Evolutionary conservation across 2,888 invertebrate species (phyloP).

Genomic region (Drosophila mettleri): DNA sequence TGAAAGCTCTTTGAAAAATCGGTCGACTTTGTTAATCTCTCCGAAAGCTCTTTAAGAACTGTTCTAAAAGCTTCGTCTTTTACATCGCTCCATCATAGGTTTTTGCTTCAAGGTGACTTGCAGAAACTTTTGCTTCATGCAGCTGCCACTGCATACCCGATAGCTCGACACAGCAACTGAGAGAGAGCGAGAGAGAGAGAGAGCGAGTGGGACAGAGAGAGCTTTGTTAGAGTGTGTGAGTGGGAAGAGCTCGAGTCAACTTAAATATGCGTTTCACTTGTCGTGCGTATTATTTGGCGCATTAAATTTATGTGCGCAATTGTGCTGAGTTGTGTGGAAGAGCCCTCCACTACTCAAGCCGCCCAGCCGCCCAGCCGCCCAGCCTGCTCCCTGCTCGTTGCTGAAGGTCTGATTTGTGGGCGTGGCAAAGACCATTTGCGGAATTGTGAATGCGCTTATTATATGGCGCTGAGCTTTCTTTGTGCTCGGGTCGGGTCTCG

Average conservation of each 20-base stretch:
- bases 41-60: neutral
- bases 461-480: conserved; percentile 41
- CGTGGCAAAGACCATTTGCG: conserved; percentile 7
- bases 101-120: neutral
- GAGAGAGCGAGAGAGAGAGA: neutral
- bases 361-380: too few species aligned
- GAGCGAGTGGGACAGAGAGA: neutral
- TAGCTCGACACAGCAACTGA: neutral
- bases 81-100: neutral
- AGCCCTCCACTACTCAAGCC: conserved; percentile 12
- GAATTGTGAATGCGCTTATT: conserved; percentile 43
- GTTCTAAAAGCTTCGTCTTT: neutral
- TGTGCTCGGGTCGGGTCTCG: conserved; percentile 26
- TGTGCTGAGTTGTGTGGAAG: conserved; percentile 73
- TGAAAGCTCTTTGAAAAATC: too few species aligned
- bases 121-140: conserved; percentile 1
- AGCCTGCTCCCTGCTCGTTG: neutral
- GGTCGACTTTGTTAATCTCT: too few species aligned
- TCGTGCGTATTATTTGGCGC: conserved; percentile 76
- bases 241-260: conserved; percentile 27
- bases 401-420: neutral
- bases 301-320: conserved; percentile 80
- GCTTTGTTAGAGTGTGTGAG: neutral
- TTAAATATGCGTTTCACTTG: conserved; percentile 66
- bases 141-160: conserved; percentile 26